Base-by-base conservation (phyloP, 2,113 vertebrate species). In the Cisticola juncidis region DNA sequence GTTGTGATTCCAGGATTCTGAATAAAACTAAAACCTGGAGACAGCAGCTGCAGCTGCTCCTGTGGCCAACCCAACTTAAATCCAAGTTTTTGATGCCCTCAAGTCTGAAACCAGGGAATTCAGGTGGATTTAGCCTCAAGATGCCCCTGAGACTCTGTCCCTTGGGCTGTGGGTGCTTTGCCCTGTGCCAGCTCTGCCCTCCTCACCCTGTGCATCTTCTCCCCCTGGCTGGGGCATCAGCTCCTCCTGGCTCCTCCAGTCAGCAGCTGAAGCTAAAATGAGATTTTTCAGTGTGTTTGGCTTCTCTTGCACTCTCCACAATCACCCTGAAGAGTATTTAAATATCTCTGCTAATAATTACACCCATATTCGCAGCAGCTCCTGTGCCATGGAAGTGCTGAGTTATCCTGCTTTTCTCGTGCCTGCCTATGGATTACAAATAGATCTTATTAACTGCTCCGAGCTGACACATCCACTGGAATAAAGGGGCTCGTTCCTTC, bases 381-480 rank as follows among this genome's bases (percentile, higher is more conserved):
- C 47, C 57, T 91, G 13, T 87, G 87, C 57, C 53, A 36, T n/a
- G 70, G 40, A 94, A 93, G 69, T 40, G 65, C 51, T 50, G 82
- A 92, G 62, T 64, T 84, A 50, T 44, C 70, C 84, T 40, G 73
- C 90, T 93, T 89, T 97, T 87, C 71, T 74, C 18, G 0, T 87
- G 53, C 84, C 28, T 87, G 76, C 47, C 44, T 94, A 24, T 70
- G 87, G 84, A 71, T 86, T 95, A 82, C 73, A 84, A 79, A 91
- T 51, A 93, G 69, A 87, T 96, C 87, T 95, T 87, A 81, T 72
- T 97, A 97, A 94, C 44, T 90, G 95, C 84, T 91, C 81, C 58
- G 35, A 71, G 86, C 65, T 87, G 94, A 95, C 84, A 82, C 66
- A 64, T 91, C 78, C 31, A 23, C 60, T 87, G 80, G 84, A 93